Percentiles rank a stretch among this genome's conserved stretches.
Evolutionary conservation across 2,113 vertebrate genomes (phyloP).

Genomic region (Macroglossus sobrinus): DNA sequence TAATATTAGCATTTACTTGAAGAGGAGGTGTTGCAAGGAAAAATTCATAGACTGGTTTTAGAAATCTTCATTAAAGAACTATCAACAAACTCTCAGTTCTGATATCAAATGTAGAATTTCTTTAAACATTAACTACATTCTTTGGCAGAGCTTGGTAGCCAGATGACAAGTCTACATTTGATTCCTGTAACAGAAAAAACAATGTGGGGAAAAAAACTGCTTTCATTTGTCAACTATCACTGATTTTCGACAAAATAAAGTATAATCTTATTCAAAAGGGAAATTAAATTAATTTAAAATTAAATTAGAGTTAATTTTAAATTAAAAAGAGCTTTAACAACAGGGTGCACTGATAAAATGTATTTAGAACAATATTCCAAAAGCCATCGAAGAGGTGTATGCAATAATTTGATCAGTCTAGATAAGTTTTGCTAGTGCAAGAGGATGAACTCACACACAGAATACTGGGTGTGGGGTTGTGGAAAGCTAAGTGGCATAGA

Average conservation of each 20-base stretch:
- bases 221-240: not conserved
- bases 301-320: not conserved
- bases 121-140: not conserved
- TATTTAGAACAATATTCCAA: not conserved
- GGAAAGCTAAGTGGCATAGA: not conserved
- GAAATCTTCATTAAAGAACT: constrained; percentile 53
- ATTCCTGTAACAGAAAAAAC: not conserved
- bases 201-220: not conserved
- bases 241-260: constrained; percentile 15
- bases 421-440: not conserved
- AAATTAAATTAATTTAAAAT: not conserved
- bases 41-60: constrained; percentile 33
- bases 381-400: not conserved
- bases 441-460: not conserved
- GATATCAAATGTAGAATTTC: constrained; percentile 13
- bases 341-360: not conserved
- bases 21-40: not conserved
- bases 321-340: not conserved
- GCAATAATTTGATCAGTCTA: not conserved
- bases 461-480: not conserved
- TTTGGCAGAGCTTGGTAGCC: not conserved
- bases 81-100: not conserved
- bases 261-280: not conserved
- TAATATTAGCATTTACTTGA: constrained; percentile 45
- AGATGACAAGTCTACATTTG: not conserved